Conservation (phyloP, 37 sponge, comb jelly and placozoan species). For the Bolinopsis microptera region DNA sequence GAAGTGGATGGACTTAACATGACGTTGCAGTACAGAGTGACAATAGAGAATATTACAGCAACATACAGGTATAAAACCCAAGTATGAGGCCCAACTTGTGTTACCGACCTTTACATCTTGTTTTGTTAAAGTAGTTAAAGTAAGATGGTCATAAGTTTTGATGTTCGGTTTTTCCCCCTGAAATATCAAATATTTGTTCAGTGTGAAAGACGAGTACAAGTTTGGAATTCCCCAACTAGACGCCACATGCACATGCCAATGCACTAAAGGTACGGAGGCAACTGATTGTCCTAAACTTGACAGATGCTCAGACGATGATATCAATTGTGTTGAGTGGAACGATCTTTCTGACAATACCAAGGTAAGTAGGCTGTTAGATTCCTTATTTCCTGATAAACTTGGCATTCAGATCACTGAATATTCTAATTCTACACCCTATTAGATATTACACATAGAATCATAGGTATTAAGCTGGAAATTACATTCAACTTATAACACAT, state of each 20-base stretch:
- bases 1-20: neutral
- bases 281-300: neutral
- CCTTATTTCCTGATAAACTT: no score
- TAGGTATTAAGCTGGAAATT: no score
- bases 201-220: neutral
- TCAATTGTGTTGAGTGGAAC: conserved; percentile 9
- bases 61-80: neutral
- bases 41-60: neutral
- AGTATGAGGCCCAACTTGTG: no score
- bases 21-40: neutral
- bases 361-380: no score
- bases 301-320: neutral
- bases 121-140: no score
- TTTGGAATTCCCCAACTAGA: neutral
- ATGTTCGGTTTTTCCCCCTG: no score
- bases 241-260: neutral
- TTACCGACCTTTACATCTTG: no score
- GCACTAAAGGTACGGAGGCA: neutral
- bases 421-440: no score
- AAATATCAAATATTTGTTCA: neutral
- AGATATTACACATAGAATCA: no score
- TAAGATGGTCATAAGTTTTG: no score
- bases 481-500: no score
- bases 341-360: neutral
- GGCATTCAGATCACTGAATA: no score